A percentile compares a stretch with the other conserved stretches of the same genome.
These are phyloP conservation scores for Ochotona princeps DNA, from an alignment of 2,113 vertebrate species.

Conservation along the genomic window DNA sequence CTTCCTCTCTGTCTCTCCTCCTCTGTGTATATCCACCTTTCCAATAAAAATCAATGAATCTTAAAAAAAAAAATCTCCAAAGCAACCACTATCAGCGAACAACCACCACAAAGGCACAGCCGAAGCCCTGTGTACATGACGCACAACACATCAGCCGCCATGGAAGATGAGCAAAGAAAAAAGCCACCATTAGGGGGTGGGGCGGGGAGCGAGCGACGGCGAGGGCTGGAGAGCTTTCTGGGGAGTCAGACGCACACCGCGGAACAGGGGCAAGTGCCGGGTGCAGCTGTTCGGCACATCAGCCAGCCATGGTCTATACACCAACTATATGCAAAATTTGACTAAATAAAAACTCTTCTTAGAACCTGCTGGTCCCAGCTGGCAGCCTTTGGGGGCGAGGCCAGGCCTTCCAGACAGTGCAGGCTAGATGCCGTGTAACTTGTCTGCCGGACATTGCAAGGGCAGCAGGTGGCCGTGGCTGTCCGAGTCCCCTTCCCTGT, in stretches of 20 bases:
- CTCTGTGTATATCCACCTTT: no score
- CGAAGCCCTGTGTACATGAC: not conserved
- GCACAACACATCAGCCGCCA: not conserved
- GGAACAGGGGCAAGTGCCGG: not conserved
- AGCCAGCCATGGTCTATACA: not conserved
- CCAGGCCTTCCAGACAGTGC: no score
- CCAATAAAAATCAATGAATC: no score
- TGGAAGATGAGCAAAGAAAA: not conserved
- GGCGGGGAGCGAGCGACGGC: no score
- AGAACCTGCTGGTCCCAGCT: no score
- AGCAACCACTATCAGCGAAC: not conserved
- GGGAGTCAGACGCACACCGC: not conserved
- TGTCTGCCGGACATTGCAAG: no score
- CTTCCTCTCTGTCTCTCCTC: no score
- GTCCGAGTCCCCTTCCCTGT: no score
- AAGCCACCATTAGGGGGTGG: not conserved
- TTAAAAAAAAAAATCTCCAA: not conserved
- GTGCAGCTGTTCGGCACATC: not conserved
- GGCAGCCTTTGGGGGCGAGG: no score
- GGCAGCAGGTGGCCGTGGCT: no score
- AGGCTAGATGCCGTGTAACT: no score
- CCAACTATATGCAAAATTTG: not conserved
- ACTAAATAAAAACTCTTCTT: not conserved
- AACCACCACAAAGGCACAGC: not conserved
- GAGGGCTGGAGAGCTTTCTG: not conserved